phyloP scores from a whole-genome alignment of 2,797 vertebrate genomes.

The Micromesistius poutassou region DNA sequence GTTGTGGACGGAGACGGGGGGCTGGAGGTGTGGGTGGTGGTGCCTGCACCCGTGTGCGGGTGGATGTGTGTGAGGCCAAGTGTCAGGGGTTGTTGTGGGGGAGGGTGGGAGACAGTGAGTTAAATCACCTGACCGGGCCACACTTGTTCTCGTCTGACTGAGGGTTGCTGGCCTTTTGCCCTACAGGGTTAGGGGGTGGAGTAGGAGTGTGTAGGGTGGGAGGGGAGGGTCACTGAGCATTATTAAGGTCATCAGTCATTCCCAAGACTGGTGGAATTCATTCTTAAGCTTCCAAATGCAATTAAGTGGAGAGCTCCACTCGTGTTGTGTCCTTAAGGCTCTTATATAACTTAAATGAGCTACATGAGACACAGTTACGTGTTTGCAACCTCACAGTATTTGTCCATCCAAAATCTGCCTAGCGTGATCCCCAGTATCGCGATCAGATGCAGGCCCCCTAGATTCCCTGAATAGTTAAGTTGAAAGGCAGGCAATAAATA shows the following conservation, averaged over 20 bases:
- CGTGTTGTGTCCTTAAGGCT: neutral
- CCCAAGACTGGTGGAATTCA: constrained; percentile 14
- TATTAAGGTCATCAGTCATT: constrained; percentile 30
- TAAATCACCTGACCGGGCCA: constrained; percentile 21
- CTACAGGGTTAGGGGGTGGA: neutral
- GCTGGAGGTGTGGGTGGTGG: neutral
- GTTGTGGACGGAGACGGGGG: neutral
- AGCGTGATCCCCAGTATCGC: neutral
- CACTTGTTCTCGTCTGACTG: neutral
- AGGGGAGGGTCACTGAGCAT: constrained; percentile 39
- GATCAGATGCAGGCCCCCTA: constrained; percentile 29
- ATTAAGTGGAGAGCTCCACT: neutral
- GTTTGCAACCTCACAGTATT: neutral
- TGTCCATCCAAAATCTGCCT: neutral
- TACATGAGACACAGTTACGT: neutral
- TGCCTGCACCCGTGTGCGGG: neutral
- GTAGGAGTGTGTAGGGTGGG: neutral
- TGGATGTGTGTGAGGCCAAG: constrained; percentile 4
- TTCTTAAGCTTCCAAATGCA: neutral
- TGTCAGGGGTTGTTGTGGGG: neutral
- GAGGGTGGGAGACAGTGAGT: constrained; percentile 23
- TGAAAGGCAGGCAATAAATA: constrained; percentile 61
- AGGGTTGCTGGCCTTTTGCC: neutral
- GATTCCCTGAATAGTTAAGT: constrained; percentile 52
- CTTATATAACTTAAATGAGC: neutral